These are phyloP conservation scores for Acanthis flammea DNA, from an alignment of 2,797 vertebrate genomes.

Conservation along the genomic window DNA sequence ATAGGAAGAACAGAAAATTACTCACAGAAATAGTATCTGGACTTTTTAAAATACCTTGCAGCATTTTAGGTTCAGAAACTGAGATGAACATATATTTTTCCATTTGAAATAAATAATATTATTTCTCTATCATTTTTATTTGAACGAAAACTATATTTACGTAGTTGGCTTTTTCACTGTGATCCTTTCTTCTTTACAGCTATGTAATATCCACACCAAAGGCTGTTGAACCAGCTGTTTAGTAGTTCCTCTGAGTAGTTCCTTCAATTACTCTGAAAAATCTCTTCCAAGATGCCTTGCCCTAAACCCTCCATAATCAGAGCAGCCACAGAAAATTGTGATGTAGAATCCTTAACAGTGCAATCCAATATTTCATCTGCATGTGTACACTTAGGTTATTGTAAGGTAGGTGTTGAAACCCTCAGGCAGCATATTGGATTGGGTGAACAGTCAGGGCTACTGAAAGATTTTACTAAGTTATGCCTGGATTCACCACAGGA, in stretches of 20 bases:
- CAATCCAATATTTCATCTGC: not conserved
- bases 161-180: not conserved
- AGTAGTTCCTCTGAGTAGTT: not conserved
- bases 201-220: not conserved
- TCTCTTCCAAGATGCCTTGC: not conserved
- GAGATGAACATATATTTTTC: conserved; percentile 11
- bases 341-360: not conserved
- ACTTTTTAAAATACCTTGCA: conserved; percentile 7
- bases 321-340: not conserved
- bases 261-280: not conserved
- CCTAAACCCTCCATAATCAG: not conserved
- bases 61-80: conserved; percentile 10
- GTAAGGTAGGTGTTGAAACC: not conserved
- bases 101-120: conserved; percentile 15
- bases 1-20: conserved; percentile 28
- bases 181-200: not conserved
- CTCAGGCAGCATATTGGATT: not conserved
- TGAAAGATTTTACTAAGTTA: not conserved
- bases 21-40: not conserved
- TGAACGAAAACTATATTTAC: conserved; percentile 14
- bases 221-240: not conserved
- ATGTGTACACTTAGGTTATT: not conserved
- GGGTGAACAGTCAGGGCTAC: not conserved
- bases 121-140: not conserved
- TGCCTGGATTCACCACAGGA: not conserved